Percentiles rank a stretch among this genome's conserved stretches.
Evolutionary conservation across 1,140 invertebrate genomes (phyloP).

Genomic region (Eulimnadia texana): DNA sequence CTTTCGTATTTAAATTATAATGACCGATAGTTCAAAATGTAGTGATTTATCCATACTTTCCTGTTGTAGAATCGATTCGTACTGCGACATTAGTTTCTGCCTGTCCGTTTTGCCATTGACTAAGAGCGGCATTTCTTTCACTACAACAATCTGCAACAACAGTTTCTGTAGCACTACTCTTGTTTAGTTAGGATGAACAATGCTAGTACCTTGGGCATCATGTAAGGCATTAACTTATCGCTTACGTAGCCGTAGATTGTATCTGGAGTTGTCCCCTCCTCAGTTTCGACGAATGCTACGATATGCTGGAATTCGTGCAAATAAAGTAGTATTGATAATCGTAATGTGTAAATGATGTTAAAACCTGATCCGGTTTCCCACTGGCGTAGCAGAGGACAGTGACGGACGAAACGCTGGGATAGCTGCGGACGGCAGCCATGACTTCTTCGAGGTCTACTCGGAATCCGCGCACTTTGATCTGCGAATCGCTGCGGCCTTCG

Average conservation of each 20-base stretch:
- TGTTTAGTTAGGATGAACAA: too few relatives aligned
- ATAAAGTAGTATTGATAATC: constrained; percentile 2
- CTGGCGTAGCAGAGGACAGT: constrained; percentile 63
- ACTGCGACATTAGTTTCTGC: constrained; percentile 52
- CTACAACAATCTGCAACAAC: constrained; percentile 44
- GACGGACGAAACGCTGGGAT: constrained; percentile 42
- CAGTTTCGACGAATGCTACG: constrained; percentile 50
- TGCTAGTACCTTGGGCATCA: constrained; percentile 63
- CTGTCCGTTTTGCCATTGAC: constrained; percentile 75
- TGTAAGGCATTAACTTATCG: constrained; percentile 40
- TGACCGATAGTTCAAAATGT: not conserved
- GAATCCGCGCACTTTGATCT: constrained; percentile 73
- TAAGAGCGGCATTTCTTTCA: constrained; percentile 56
- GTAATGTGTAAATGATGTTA: not conserved
- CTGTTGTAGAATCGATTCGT: constrained; percentile 28
- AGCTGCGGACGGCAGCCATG: constrained; percentile 46
- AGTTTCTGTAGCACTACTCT: too few relatives aligned
- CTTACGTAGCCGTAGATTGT: constrained; percentile 46
- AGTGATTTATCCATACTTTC: not conserved
- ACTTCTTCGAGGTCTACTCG: constrained; percentile 69
- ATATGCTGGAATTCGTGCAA: constrained; percentile 25
- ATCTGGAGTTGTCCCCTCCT: constrained; percentile 35
- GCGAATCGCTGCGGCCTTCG: constrained; percentile 68
- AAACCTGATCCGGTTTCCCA: constrained; percentile 47
- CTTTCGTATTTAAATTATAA: not conserved